Conservation (phyloP, 2,888 invertebrate species). For the Lamproptera curius region DNA sequence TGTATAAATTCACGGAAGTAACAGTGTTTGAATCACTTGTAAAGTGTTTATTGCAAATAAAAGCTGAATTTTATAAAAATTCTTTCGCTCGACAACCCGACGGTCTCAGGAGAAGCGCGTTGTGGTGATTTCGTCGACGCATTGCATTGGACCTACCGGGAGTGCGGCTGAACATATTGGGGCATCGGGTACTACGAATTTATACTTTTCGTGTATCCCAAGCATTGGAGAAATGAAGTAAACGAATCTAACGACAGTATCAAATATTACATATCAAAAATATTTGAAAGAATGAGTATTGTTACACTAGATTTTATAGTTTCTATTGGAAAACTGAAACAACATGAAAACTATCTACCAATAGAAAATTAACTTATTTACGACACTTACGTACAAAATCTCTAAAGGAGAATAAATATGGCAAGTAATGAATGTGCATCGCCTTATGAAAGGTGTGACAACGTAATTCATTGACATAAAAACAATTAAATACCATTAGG, state of each 20-base stretch:
- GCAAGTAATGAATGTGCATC: no score
- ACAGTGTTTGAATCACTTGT: conserved; percentile 52
- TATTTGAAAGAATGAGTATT: conserved; percentile 1
- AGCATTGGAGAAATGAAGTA: conserved; percentile 36
- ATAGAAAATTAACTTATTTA: no score
- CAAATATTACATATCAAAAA: conserved; percentile 5
- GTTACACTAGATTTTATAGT: background rate
- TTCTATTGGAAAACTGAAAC: background rate
- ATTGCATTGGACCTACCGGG: conserved; percentile 48
- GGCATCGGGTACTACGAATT: conserved; percentile 44
- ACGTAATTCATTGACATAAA: no score
- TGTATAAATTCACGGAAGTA: conserved; percentile 66
- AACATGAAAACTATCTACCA: background rate
- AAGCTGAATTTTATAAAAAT: conserved; percentile 54
- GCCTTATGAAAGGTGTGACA: no score
- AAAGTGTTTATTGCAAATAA: conserved; percentile 69
- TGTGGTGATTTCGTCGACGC: conserved; percentile 41
- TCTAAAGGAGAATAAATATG: no score
- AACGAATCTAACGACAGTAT: conserved; percentile 16
- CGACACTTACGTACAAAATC: background rate
- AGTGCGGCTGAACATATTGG: conserved; percentile 46
- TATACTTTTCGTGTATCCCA: conserved; percentile 36
- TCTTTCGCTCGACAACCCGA: conserved; percentile 62
- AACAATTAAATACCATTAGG: no score
- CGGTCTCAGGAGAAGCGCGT: conserved; percentile 36